Base-by-base conservation (phyloP, 2,888 invertebrate species). In the Stegophylla sp. region DNA sequence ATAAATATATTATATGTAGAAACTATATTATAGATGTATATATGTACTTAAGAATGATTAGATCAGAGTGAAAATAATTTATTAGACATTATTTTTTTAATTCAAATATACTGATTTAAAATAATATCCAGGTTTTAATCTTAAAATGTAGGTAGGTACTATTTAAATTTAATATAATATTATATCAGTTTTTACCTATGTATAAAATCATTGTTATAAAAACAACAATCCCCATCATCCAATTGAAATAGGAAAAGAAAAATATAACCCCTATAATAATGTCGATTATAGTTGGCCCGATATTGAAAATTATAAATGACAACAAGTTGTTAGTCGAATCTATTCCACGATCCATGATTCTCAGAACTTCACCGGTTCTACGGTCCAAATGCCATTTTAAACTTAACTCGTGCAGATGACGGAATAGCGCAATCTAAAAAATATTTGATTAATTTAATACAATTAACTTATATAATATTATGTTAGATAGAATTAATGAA, bases 311-410 rank as follows among this genome's bases (percentile, higher is more conserved):
- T 69, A 98, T 93, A 86, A 93, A 96, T 85, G 93, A 96, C 0
- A 98, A 89, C 15, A 99, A 89, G 87, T 93, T 96, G 87, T 97
- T 97, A 84, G 98, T 96, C 77, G 97, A 97, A 85, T 95, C 96
- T 0, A 98, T 98, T 84, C 98, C 98, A 83, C 98, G 90, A 87
- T 99, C 98, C 94, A 99, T 97, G 0, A 98, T 92, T 51, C 97
- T 89, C 1, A 98, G 88, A 0, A 99, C 97, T 88, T 99, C 98
- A 1, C 98, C 98, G 0, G 98, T 98, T 88, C 98, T 98, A 15
- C 98, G 89, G 1, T 92, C 90, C 51, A 98, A 88, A 87, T 99
- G 98, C 98, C 98, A 99, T 34, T 94, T 90, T 71, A 99, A 89
- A 5, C 97, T 97, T 77, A 99, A 87, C 82, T 92, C 90, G 87